These are phyloP conservation scores for Burhinus bistriatus DNA, from an alignment of 2,113 vertebrate genomes.

Conservation along the genomic window DNA sequence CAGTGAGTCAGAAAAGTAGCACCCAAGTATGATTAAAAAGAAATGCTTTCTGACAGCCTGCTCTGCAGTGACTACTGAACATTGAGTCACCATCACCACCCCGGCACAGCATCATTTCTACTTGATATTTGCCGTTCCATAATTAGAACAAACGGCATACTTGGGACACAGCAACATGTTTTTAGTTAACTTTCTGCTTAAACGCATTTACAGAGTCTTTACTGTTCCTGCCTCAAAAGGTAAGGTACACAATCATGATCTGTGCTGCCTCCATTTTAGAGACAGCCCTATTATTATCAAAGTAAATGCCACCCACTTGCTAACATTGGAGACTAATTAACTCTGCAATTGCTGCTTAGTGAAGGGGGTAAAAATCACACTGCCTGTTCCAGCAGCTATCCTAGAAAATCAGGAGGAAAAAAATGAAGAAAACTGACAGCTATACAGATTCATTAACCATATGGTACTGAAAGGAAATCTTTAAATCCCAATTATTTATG, in stretches of 20 bases:
- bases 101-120: background rate
- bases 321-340: constrained; percentile 39
- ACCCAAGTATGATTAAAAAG: background rate
- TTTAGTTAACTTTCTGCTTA: constrained; percentile 8
- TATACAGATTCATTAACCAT: background rate
- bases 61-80: background rate
- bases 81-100: constrained; percentile 35
- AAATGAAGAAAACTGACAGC: background rate
- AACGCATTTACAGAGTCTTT: constrained; percentile 4
- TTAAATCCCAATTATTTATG: background rate
- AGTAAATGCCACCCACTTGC: constrained; percentile 33
- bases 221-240: background rate
- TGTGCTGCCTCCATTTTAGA: background rate
- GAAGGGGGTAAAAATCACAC: background rate
- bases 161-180: background rate
- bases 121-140: constrained; percentile 39
- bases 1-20: constrained; percentile 39
- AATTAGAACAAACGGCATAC: constrained; percentile 19
- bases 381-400: background rate
- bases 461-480: background rate
- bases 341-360: background rate
- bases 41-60: constrained; percentile 22
- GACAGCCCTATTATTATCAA: background rate
- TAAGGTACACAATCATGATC: background rate
- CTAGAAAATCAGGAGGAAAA: background rate